phyloP scores from a whole-genome alignment of 1,140 invertebrate genomes.

The Trichonephila inaurata region DNA sequence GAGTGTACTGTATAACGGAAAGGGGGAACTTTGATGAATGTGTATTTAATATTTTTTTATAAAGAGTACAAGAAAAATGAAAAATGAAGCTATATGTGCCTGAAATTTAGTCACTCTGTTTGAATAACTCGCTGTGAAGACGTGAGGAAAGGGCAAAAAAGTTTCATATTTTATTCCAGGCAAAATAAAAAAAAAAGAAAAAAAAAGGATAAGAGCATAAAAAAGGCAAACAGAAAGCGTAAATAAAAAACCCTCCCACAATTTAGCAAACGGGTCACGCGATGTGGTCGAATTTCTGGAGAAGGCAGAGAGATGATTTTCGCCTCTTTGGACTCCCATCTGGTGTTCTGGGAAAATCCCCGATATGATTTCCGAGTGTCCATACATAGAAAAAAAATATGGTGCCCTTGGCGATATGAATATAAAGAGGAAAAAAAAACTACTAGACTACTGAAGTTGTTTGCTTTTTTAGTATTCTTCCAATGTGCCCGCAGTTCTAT shows the following conservation, averaged over 20 bases:
- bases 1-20: too few species aligned
- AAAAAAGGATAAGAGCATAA: not conserved
- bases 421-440: constrained; percentile 4
- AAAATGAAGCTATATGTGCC: not conserved
- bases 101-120: constrained; percentile 7
- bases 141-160: not conserved
- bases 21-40: not conserved
- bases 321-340: constrained; percentile 17
- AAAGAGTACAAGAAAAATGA: not conserved
- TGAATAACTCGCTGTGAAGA: constrained; percentile 18
- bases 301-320: constrained; percentile 25
- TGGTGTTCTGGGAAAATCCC: not conserved
- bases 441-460: not conserved
- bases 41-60: not conserved
- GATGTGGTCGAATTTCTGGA: constrained; percentile 14
- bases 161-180: not conserved
- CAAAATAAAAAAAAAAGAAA: not conserved
- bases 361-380: constrained; percentile 32
- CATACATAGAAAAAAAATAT: not conserved
- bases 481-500: not conserved
- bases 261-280: constrained; percentile 25
- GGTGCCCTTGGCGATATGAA: constrained; percentile 12
- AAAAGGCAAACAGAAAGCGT: not conserved
- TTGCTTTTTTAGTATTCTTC: constrained; percentile 15
- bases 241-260: not conserved